A percentile compares a stretch with the other conserved stretches of the same genome.
phyloP scores from a whole-genome alignment of 2,888 invertebrate species.

The Drosophila neonasuta region DNA sequence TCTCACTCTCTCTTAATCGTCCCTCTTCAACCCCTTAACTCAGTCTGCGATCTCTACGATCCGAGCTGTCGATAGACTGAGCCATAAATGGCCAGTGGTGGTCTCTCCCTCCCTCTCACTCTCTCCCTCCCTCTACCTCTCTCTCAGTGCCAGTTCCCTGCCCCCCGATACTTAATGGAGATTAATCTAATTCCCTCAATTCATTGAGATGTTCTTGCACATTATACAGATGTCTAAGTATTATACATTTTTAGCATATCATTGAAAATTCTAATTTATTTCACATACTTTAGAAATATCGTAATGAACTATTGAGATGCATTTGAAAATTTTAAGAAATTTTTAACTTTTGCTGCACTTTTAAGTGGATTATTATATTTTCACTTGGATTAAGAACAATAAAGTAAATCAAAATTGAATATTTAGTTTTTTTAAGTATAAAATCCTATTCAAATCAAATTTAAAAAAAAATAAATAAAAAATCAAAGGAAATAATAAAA shows the following conservation, averaged over 20 bases:
- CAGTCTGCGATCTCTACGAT: slow-evolving; percentile 33
- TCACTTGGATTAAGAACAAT: too few relatives aligned
- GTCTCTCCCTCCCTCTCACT: slow-evolving; percentile 1
- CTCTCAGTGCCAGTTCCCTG: background rate
- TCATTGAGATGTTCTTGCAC: background rate
- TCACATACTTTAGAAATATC: background rate
- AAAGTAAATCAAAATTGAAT: too few relatives aligned
- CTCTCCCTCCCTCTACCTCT: too few relatives aligned
- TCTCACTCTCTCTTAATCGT: too few relatives aligned
- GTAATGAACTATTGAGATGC: background rate
- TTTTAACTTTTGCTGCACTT: too few relatives aligned
- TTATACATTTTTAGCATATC: background rate
- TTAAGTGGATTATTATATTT: too few relatives aligned
- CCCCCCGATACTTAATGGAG: slow-evolving; percentile 52
- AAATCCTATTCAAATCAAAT: too few relatives aligned
- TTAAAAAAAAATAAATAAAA: too few relatives aligned
- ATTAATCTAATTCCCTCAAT: slow-evolving; percentile 2
- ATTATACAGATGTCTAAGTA: background rate
- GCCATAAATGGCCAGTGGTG: slow-evolving; percentile 40
- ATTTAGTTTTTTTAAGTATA: too few relatives aligned
- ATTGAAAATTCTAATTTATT: background rate
- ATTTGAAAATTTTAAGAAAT: background rate
- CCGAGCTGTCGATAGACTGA: slow-evolving; percentile 32
- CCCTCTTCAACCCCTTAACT: background rate
- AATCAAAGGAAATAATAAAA: too few relatives aligned